A percentile compares a stretch with the other conserved stretches of the same genome.
Conservation (phyloP, 1,140 invertebrate genomes). For the Drosophila bocki region DNA sequence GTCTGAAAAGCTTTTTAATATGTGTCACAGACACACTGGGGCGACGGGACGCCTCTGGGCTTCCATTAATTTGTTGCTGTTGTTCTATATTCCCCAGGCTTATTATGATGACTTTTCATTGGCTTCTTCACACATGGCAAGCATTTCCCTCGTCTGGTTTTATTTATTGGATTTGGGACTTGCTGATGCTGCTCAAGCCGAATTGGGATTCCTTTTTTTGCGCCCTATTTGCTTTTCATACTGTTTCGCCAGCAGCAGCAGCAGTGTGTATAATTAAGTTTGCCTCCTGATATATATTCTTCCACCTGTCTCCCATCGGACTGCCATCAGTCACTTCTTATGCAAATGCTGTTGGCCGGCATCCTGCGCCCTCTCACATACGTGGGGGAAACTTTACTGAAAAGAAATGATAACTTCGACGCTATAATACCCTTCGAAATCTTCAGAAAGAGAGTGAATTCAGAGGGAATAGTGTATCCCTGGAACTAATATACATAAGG, state of each 20-base stretch:
- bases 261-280: conserved; percentile 67
- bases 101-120: conserved; percentile 70
- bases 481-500: no score
- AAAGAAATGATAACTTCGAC: not conserved
- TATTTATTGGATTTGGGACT: conserved; percentile 82
- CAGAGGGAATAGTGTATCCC: no score
- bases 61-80: conserved; percentile 42
- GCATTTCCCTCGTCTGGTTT: conserved; percentile 47
- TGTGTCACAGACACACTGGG: conserved; percentile 19
- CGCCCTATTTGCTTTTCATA: conserved; percentile 23
- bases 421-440: conserved; percentile 1
- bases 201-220: conserved; percentile 56
- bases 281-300: conserved; percentile 59
- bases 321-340: conserved; percentile 57
- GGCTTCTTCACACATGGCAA: conserved; percentile 43
- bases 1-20: conserved; percentile 27
- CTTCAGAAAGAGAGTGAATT: no score
- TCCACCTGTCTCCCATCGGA: conserved; percentile 56
- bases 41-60: conserved; percentile 2
- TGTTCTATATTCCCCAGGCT: conserved; percentile 59
- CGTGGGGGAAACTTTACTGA: not conserved
- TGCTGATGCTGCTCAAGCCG: conserved; percentile 73
- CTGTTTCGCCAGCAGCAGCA: conserved; percentile 30
- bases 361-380: conserved; percentile 11
- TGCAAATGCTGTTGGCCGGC: conserved; percentile 58